phyloP scores from a whole-genome alignment of 2,797 vertebrate species.

The Tarsius wallacei region DNA sequence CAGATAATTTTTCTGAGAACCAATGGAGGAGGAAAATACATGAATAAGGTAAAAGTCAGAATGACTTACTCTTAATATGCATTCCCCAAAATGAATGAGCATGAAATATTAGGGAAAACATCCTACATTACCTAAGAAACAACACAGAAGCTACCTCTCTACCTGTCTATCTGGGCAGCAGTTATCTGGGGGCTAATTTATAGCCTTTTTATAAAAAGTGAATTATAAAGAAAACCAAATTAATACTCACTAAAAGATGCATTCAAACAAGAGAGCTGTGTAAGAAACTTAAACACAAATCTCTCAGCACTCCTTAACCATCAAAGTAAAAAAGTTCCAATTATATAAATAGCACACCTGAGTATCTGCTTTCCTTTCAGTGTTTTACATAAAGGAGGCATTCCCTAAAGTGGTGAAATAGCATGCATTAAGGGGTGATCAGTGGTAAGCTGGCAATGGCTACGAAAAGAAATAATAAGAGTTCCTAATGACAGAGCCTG shows the following conservation, averaged over 20 bases:
- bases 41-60: not conserved
- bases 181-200: not conserved
- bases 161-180: not conserved
- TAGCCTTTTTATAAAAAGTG: not conserved
- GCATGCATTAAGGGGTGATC: conserved; percentile 49
- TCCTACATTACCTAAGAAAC: not conserved
- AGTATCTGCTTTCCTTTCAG: conserved; percentile 4
- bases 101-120: not conserved
- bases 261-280: not conserved
- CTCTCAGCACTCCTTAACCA: conserved; percentile 10
- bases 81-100: not conserved
- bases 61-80: not conserved
- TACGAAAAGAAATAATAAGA: conserved; percentile 56
- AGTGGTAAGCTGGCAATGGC: conserved; percentile 21
- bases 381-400: not conserved
- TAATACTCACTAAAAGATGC: not conserved
- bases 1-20: not conserved
- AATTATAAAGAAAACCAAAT: conserved; percentile 14
- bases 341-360: not conserved
- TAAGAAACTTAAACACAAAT: conserved; percentile 49
- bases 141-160: not conserved
- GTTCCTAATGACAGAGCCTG: conserved; percentile 36
- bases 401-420: conserved; percentile 27
- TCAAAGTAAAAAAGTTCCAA: conserved; percentile 44
- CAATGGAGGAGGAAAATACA: not conserved